A percentile compares a stretch with the other conserved stretches of the same genome.
These are phyloP conservation scores for Bombus affinis DNA, from an alignment of 1,140 invertebrate genomes.

Conservation along the genomic window DNA sequence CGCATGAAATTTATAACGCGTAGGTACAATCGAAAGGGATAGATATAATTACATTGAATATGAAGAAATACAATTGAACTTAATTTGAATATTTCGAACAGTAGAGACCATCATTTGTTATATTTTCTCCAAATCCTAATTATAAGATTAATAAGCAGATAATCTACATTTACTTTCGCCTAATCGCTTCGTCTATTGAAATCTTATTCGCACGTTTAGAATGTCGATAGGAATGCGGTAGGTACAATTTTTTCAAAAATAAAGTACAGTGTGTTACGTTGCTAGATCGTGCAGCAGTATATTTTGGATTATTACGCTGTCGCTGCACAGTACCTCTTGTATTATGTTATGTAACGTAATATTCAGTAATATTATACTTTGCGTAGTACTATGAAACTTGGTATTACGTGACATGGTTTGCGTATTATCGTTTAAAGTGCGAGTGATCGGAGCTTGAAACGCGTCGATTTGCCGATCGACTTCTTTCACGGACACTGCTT, in stretches of 20 bases:
- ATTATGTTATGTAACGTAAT: not conserved
- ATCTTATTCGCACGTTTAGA: not conserved
- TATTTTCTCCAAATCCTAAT: not conserved
- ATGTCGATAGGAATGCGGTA: not conserved
- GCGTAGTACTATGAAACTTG: too few species aligned
- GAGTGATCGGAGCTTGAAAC: not conserved
- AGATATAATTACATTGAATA: too few species aligned
- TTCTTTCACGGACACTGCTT: not conserved
- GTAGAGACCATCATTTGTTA: too few species aligned
- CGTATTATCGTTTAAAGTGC: not conserved
- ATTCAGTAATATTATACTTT: not conserved
- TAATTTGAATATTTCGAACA: too few species aligned
- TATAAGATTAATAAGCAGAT: not conserved
- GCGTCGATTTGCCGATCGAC: not conserved
- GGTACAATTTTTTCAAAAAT: not conserved
- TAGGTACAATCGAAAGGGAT: too few species aligned
- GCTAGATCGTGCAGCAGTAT: not conserved
- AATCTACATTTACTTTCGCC: not conserved
- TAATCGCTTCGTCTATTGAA: not conserved
- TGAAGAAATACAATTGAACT: too few species aligned
- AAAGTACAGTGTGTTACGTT: not conserved
- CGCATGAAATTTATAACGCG: too few species aligned
- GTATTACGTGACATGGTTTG: too few species aligned
- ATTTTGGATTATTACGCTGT: not conserved
- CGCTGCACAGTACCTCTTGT: not conserved